Evolutionary conservation across 2,797 vertebrate species (phyloP), one percentile per base, ranked within the genome.

Genomic region (Saxicola maurus): DNA sequence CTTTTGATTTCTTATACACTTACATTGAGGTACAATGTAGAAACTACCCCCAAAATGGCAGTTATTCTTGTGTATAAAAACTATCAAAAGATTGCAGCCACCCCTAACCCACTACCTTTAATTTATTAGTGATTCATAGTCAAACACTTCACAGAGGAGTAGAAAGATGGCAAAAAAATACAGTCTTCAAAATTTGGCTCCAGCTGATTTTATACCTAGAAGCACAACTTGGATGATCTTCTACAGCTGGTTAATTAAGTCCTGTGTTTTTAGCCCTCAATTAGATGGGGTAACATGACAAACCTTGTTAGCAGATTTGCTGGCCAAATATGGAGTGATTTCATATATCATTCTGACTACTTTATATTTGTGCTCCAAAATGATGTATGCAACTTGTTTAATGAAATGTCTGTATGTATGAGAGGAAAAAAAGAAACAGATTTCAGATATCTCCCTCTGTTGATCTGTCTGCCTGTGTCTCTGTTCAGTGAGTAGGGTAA

Each of bases 241-340:
- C 59, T 85, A 20, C 17, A 76, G 82, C 24, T 80, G 62, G 43
- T 86, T 92, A 93, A 96, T 96, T 95, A 93, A 88, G 69, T 89
- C 77, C 64, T 87, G 24, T 33, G 35, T 48, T 60, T 59, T 76
- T 67, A 91, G 65, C 49, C 57, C 68, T 95, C 73, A 72, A n/a
- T 86, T 91, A 60, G 37, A 76, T 23, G 10, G 73, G 60, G 64
- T 62, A 84, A 73, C 75, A 81, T 53, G 65, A 75, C 62, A 77
- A 45, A 48, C 40, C 62, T 93, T 67, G 67, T 92, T 94, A 93
- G 76, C 49, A 94, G 77, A 62, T 91, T 91, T 91, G 35, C 73
- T 92, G 60, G 40, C 62, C 82, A 82, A 62, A 43, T 65, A 72
- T 42, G 24, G 67, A 42, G 49, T 83, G 35, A 56, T 75, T 85